Percentiles rank a stretch among this genome's conserved stretches.
Conservation (phyloP, 2,888 invertebrate species). For the Germaria angustata region DNA sequence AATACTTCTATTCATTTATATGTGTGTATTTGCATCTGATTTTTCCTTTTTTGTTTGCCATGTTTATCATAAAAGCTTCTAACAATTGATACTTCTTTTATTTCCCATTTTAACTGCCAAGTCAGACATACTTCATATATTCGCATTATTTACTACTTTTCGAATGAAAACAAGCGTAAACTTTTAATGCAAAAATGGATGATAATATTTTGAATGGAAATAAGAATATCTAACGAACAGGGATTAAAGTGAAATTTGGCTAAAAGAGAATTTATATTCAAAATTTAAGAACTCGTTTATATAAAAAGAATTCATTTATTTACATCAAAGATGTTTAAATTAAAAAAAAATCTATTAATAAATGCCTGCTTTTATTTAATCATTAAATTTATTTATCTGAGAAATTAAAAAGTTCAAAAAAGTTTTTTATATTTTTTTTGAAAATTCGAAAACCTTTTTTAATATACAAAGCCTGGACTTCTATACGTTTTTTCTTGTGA, state of each 20-base stretch:
- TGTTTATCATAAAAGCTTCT: slow-evolving; percentile 56
- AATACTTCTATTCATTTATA: neutral
- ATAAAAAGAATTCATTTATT: neutral
- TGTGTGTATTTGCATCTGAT: neutral
- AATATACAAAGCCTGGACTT: too few relatives aligned
- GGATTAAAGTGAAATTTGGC: neutral
- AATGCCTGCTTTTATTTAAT: too few relatives aligned
- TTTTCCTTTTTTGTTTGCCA: neutral
- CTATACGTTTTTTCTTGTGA: too few relatives aligned
- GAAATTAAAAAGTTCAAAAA: too few relatives aligned
- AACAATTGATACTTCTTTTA: slow-evolving; percentile 53
- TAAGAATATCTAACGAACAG: neutral
- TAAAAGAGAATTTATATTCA: neutral
- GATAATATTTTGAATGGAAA: neutral
- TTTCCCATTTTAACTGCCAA: slow-evolving; percentile 22
- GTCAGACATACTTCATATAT: slow-evolving; percentile 24
- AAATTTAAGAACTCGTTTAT: neutral
- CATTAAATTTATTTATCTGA: too few relatives aligned
- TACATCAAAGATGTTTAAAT: too few relatives aligned
- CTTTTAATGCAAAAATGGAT: slow-evolving; percentile 21
- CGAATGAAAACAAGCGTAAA: slow-evolving; percentile 24
- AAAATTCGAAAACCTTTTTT: too few relatives aligned
- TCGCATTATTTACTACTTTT: slow-evolving; percentile 45
- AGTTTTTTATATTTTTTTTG: too few relatives aligned
- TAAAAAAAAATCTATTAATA: too few relatives aligned